Base-by-base conservation (phyloP, 2,113 vertebrate genomes). In the Embiotoca jacksoni region DNA sequence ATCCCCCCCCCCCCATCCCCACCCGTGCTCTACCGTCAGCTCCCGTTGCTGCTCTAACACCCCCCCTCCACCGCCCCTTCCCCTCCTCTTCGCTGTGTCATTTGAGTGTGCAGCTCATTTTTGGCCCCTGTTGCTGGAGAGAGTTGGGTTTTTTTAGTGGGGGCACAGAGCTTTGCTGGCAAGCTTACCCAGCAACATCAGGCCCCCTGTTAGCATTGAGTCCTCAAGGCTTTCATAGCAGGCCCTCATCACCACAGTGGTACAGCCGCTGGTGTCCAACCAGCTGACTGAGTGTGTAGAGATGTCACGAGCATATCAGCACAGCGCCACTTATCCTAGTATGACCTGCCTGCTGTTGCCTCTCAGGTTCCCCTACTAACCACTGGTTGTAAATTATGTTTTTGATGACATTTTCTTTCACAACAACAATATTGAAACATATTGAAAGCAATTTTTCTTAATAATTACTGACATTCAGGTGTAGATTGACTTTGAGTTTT, bases 51-150 rank as follows among this genome's bases (percentile, higher is more conserved):
- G 5, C 75, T 32, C 15, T 3, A 8, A 14, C 11, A 15, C 10
- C 13, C 58, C n/a, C 23, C 23, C 23, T 23, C 23, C 23, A 23
- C 23, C 23, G 1, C 23, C 23, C 23, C 23, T 23, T 54, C 61
- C 52, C 44, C 54, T 2, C 64, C 49, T 14, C 55, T 14, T 47
- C 62, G 50, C 72, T 72, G 72, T 81, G 89, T 92, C 90, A 95
- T 88, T 83, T 89, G 94, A 94, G 86, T 62, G 10, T 35, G 70
- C 69, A 67, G 82, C 85, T 92, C 65, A 86, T 90, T 94, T 94
- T 90, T 92, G 91, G 87, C 89, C 60, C 89, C 89, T 94, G 94
- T 95, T 95, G 93, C 94, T 94, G 70, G 91, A 94, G 92, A 92
- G 93, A 94, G 90, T 60, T 60, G 73, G 78, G 83, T 89, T 92